Percentiles rank a stretch among this genome's conserved stretches.
Conservation (phyloP, 2,888 invertebrate species). For the Apamea anceps region DNA sequence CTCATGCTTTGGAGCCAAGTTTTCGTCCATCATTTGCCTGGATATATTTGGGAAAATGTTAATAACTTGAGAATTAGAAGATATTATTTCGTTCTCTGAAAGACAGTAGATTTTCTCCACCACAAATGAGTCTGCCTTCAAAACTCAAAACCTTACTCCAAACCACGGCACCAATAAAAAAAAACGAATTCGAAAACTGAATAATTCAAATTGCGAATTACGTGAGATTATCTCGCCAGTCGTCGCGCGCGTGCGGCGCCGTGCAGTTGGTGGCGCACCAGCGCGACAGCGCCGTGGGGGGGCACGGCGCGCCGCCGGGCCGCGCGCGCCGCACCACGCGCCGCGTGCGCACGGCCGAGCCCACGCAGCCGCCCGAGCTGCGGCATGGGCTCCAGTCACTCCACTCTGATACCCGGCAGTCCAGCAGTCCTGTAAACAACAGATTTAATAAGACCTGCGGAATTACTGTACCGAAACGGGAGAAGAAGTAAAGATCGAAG, state of each 20-base stretch:
- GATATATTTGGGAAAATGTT: not conserved
- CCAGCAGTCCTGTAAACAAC: constrained; percentile 89
- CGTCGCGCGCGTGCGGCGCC: constrained; percentile 71
- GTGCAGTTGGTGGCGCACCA: constrained; percentile 95
- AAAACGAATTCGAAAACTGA: constrained; percentile 42
- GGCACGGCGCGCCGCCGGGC: constrained; percentile 95
- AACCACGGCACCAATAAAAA: constrained; percentile 40
- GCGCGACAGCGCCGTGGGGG: constrained; percentile 95
- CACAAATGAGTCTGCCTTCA: not conserved
- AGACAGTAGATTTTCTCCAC: not conserved
- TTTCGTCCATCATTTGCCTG: constrained; percentile 15
- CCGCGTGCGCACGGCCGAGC: constrained; percentile 95
- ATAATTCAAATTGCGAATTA: constrained; percentile 72
- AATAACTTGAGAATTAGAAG: not conserved
- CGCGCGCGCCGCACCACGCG: constrained; percentile 94
- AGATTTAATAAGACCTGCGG: constrained; percentile 2
- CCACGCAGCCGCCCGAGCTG: constrained; percentile 97
- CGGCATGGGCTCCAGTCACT: constrained; percentile 96
- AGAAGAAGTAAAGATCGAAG: not conserved
- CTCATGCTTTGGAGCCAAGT: constrained; percentile 40
- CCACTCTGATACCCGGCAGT: constrained; percentile 96
- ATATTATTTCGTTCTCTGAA: not conserved
- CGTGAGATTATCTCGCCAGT: constrained; percentile 87
- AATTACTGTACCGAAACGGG: not conserved
- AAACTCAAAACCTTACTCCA: constrained; percentile 39